These are phyloP conservation scores for Blera fallax DNA, from an alignment of 2,888 invertebrate genomes.

Conservation along the genomic window DNA sequence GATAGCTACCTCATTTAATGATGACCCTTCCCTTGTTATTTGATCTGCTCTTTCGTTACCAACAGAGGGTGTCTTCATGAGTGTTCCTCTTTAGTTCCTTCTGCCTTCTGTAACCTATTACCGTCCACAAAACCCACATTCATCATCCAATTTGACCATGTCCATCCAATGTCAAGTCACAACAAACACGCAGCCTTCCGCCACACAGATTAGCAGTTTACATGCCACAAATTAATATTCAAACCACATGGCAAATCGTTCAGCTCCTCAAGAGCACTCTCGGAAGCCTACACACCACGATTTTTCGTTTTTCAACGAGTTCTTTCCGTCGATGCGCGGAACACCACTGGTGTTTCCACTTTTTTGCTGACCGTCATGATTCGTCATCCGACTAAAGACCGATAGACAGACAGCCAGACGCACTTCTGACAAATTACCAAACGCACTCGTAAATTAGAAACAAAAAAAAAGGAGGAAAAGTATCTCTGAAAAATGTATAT, in stretches of 20 bases:
- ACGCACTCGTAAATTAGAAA: constrained; percentile 35
- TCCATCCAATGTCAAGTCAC: too few species aligned
- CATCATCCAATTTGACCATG: too few species aligned
- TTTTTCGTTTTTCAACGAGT: neutral
- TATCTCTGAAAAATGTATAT: constrained; percentile 23
- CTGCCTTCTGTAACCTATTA: too few species aligned
- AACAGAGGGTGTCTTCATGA: too few species aligned
- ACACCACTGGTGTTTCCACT: neutral
- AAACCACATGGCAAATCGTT: neutral
- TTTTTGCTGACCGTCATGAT: constrained; percentile 27
- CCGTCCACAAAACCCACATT: too few species aligned
- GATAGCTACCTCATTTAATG: too few species aligned
- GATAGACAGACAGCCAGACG: constrained; percentile 38
- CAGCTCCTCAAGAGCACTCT: neutral
- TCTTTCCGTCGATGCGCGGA: neutral
- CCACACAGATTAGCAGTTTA: too few species aligned
- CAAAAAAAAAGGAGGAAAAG: neutral
- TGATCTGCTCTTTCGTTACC: too few species aligned
- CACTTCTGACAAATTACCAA: constrained; percentile 63
- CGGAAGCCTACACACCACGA: neutral
- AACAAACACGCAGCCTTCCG: too few species aligned
- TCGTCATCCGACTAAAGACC: constrained; percentile 25
- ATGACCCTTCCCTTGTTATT: too few species aligned
- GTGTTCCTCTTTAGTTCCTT: too few species aligned
- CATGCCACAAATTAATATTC: constrained; percentile 4